Conservation (phyloP, 2,113 vertebrate genomes). For the Erpornis zantholeuca region DNA sequence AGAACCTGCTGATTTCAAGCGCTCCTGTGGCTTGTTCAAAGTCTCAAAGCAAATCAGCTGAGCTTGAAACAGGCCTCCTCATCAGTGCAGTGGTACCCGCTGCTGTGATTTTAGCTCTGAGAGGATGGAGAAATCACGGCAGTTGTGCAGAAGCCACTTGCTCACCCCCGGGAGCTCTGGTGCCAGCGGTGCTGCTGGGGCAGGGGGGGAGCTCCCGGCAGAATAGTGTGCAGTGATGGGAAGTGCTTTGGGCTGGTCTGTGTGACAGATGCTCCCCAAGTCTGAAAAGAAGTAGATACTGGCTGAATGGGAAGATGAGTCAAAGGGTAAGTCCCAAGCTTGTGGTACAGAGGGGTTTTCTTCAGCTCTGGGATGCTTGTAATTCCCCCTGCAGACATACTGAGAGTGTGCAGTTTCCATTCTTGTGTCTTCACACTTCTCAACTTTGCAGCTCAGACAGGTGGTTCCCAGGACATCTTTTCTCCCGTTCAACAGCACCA, state of each 20-base stretch:
- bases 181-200: fast-evolving
- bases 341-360: background rate
- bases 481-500: background rate
- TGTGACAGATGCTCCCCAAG: background rate
- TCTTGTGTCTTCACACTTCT: background rate
- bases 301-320: slow-evolving; percentile 15
- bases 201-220: background rate
- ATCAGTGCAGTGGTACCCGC: background rate
- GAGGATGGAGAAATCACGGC: background rate
- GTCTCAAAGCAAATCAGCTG: background rate
- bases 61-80: background rate
- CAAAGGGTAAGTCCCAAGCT: slow-evolving; percentile 20
- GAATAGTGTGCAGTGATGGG: background rate
- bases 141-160: background rate
- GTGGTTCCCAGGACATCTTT: background rate
- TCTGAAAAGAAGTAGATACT: background rate
- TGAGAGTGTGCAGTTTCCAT: background rate
- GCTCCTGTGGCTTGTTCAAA: background rate
- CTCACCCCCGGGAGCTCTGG: background rate
- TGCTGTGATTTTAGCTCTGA: background rate
- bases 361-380: background rate
- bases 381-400: slow-evolving; percentile 43
- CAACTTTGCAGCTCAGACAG: background rate
- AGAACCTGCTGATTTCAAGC: background rate
- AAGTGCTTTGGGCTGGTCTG: background rate